Evolutionary conservation across 2,888 invertebrate genomes (phyloP).

Genomic region (Drosophila tripunctata): DNA sequence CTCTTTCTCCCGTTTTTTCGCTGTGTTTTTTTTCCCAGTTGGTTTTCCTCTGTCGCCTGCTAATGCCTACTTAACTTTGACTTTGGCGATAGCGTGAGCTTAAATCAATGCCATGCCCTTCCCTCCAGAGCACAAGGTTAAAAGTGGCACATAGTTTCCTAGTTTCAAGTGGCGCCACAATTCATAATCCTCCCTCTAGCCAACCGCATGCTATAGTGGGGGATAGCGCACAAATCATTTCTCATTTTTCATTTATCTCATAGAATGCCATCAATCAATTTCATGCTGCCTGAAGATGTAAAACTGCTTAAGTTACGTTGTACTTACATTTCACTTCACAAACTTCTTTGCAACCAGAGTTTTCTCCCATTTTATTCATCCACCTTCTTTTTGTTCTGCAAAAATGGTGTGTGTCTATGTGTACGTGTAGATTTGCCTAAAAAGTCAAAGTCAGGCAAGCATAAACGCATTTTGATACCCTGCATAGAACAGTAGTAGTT

Average conservation of each 20-base stretch:
- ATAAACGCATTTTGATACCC: slow-evolving; percentile 54
- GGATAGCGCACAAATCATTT: slow-evolving; percentile 59
- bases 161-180: slow-evolving; percentile 34
- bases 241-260: slow-evolving; percentile 69
- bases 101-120: slow-evolving; percentile 63
- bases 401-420: slow-evolving; percentile 6
- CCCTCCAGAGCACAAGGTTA: slow-evolving; percentile 52
- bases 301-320: slow-evolving; percentile 75
- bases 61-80: slow-evolving; percentile 76
- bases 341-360: slow-evolving; percentile 25
- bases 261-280: slow-evolving; percentile 72
- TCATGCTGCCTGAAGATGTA: slow-evolving; percentile 74
- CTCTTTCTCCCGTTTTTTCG: background rate
- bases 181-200: slow-evolving; percentile 49
- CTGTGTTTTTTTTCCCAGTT: slow-evolving; percentile 1
- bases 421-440: slow-evolving; percentile 27
- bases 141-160: slow-evolving; percentile 33
- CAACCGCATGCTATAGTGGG: background rate
- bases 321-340: slow-evolving; percentile 73
- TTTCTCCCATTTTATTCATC: slow-evolving; percentile 12
- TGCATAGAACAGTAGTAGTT: background rate
- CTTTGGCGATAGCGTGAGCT: slow-evolving; percentile 65
- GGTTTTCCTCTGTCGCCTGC: slow-evolving; percentile 25
- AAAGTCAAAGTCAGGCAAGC: slow-evolving; percentile 58
- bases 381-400: slow-evolving; percentile 16